Percentiles rank a stretch among this genome's conserved stretches.
phyloP scores from a whole-genome alignment of 2,113 vertebrate species.

The Odobenus rosmarus region DNA sequence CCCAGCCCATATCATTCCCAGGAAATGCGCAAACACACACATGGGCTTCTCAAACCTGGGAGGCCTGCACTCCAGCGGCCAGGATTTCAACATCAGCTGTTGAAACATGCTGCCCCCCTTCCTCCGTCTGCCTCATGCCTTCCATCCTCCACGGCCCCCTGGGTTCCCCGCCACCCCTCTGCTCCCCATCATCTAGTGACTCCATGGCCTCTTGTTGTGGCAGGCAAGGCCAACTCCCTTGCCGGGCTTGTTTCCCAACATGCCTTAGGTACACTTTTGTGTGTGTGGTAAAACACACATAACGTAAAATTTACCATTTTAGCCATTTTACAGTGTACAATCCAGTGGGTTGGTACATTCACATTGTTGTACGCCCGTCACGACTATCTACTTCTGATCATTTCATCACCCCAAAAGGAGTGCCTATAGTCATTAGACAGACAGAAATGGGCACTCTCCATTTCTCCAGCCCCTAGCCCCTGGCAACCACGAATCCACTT shows the following conservation, averaged over 20 bases:
- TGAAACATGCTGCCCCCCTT: not conserved
- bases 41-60: slow-evolving; percentile 15
- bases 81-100: not conserved
- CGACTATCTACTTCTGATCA: not conserved
- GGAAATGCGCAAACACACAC: not conserved
- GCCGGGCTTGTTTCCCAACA: not conserved
- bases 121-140: not conserved
- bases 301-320: not conserved
- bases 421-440: no score
- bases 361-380: not conserved
- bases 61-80: not conserved
- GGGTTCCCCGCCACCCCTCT: accelerated
- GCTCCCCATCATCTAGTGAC: not conserved
- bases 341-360: not conserved
- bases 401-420: not conserved
- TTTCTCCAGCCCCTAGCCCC: not conserved
- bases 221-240: not conserved
- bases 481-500: not conserved
- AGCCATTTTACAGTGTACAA: not conserved
- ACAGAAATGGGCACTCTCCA: no score
- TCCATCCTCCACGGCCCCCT: not conserved
- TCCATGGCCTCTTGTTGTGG: not conserved
- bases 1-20: slow-evolving; percentile 50
- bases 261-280: not conserved
- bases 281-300: not conserved